Evolutionary conservation across 1,140 invertebrate species (phyloP).

Genomic region (Bombus affinis): DNA sequence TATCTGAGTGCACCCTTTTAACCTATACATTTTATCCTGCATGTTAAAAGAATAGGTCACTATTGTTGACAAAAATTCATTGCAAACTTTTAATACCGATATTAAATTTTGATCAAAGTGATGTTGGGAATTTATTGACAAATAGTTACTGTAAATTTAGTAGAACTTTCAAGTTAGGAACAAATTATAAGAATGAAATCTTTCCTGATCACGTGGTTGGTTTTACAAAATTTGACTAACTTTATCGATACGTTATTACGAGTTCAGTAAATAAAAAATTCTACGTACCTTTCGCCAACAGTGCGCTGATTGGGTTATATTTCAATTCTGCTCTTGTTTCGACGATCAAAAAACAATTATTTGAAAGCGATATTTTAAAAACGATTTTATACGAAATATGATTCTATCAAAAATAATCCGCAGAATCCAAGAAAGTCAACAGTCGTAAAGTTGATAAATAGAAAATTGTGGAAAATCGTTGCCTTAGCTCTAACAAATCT

Average conservation of each 20-base stretch:
- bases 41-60: neutral
- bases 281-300: too few relatives aligned
- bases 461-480: too few relatives aligned
- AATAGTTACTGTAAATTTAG: too few relatives aligned
- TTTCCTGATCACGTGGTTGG: neutral
- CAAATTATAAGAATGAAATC: neutral
- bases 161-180: neutral
- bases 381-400: too few relatives aligned
- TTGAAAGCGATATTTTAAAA: too few relatives aligned
- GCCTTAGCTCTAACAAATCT: neutral
- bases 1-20: slow-evolving; percentile 7
- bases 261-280: neutral
- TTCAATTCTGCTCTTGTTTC: too few relatives aligned
- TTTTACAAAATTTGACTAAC: neutral
- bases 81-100: neutral
- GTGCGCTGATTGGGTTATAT: too few relatives aligned
- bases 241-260: too few relatives aligned
- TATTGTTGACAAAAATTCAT: neutral
- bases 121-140: neutral
- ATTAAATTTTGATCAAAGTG: neutral
- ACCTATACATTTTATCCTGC: neutral
- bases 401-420: too few relatives aligned
- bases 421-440: too few relatives aligned
- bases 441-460: too few relatives aligned
- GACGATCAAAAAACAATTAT: too few relatives aligned